Conservation (phyloP, 2,113 vertebrate genomes). For the Ceuthmochares aereus region DNA sequence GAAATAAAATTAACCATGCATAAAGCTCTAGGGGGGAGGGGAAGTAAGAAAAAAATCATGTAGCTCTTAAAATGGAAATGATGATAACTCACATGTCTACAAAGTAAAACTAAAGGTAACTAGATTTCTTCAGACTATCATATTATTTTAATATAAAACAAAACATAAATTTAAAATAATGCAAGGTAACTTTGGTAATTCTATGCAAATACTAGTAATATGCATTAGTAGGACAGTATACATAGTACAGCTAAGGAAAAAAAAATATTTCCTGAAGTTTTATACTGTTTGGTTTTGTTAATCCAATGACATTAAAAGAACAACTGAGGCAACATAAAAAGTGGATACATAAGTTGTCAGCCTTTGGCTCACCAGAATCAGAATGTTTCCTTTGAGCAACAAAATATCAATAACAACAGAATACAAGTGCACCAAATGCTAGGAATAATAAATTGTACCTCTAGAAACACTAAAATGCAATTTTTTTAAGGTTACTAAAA, state of each 20-base stretch:
- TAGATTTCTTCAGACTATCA: not conserved
- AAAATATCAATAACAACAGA: not conserved
- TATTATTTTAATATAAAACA: not conserved
- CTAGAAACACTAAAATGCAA: not conserved
- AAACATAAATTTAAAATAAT: not conserved
- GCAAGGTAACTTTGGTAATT: not conserved
- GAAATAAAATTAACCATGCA: not conserved
- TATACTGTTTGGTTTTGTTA: not conserved
- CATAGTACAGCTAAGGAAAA: not conserved
- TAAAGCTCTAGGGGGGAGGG: not conserved
- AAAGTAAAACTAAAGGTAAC: not conserved
- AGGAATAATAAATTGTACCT: not conserved
- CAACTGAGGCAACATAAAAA: not conserved
- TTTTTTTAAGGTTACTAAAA: not conserved
- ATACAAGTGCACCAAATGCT: not conserved
- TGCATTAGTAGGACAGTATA: not conserved
- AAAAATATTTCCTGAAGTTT: not conserved
- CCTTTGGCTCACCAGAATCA: not conserved
- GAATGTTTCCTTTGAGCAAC: not conserved
- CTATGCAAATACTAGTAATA: not conserved
- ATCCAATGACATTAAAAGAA: not conserved
- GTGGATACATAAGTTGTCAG: not conserved
- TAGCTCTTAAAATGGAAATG: not conserved
- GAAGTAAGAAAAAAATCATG: not conserved
- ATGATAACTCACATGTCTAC: not conserved